These are phyloP conservation scores for Vespertilio murinus DNA, from an alignment of 2,797 vertebrate species.

Conservation along the genomic window DNA sequence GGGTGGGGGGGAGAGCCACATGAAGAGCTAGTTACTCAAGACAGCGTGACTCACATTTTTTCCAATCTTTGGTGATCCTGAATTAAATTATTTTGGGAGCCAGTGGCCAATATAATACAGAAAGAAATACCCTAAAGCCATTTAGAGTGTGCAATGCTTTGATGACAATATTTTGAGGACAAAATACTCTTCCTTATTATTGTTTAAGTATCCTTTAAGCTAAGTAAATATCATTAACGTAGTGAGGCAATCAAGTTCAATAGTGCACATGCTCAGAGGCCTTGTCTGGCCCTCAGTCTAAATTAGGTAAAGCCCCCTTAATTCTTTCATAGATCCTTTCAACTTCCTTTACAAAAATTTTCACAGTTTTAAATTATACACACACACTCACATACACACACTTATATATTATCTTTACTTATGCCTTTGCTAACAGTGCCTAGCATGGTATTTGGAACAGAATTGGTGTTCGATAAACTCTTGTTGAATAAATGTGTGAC, in stretches of 20 bases:
- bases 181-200: neutral
- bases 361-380: neutral
- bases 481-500: neutral
- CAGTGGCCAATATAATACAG: neutral
- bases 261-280: neutral
- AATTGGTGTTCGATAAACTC: neutral
- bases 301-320: neutral
- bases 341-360: neutral
- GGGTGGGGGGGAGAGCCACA: neutral
- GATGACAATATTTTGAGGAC: neutral
- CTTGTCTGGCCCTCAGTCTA: neutral
- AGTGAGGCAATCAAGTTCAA: neutral
- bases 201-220: neutral
- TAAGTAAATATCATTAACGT: neutral
- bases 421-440: neutral
- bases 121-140: neutral
- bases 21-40: neutral
- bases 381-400: neutral
- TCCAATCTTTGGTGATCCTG: neutral
- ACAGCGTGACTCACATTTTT: neutral
- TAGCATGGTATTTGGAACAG: neutral
- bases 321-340: neutral
- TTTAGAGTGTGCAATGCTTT: neutral
- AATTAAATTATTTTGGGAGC: neutral
- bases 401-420: neutral